Evolutionary conservation across 2,113 vertebrate genomes (phyloP).

Genomic region (Myodes glareolus): DNA sequence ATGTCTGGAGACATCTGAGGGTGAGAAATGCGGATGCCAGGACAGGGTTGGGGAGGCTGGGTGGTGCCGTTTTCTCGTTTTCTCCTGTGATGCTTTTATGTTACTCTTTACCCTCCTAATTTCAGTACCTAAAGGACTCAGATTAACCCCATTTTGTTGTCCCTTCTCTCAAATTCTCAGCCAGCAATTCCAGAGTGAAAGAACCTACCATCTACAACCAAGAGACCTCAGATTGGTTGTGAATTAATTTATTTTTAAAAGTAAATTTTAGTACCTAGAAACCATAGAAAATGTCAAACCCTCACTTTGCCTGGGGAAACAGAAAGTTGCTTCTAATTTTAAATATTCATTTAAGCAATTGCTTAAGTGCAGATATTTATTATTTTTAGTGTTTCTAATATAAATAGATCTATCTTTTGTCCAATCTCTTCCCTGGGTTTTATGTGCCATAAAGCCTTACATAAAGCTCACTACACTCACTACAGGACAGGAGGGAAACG

Average conservation of each 20-base stretch:
- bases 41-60: not conserved
- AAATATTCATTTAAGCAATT: slow-evolving; percentile 56
- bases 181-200: not conserved
- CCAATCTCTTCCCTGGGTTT: not conserved
- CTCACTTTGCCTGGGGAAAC: not conserved
- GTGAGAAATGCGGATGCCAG: not conserved
- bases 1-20: not conserved
- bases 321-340: slow-evolving; percentile 60
- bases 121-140: not conserved
- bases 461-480: not conserved
- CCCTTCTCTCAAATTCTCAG: not conserved
- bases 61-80: fast-evolving
- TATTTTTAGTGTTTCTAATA: not conserved
- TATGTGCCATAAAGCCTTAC: not conserved
- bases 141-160: not conserved
- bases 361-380: slow-evolving; percentile 40
- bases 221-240: slow-evolving; percentile 4
- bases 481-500: not conserved
- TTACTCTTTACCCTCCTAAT: not conserved
- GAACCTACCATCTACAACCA: not conserved
- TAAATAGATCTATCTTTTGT: slow-evolving; percentile 11
- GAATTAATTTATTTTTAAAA: not conserved
- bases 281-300: not conserved
- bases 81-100: not conserved
- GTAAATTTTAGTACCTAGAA: slow-evolving; percentile 50